Evolutionary conservation across 1,140 invertebrate genomes (phyloP), one percentile per base, ranked within the genome.

Genomic region (Steinernema feltiae): DNA sequence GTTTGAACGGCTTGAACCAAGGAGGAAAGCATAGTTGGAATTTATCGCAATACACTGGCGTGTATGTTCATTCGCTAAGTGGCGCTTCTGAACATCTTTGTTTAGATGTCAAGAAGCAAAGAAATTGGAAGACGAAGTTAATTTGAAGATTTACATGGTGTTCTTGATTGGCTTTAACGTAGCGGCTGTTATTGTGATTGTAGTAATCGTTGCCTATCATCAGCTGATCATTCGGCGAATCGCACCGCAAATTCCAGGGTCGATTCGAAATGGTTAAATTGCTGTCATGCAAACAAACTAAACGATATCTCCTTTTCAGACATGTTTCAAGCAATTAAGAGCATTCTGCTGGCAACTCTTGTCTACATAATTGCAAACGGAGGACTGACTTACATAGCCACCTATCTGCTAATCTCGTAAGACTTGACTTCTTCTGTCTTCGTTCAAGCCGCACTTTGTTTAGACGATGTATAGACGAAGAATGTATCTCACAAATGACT

Each of bases 361-460:
- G 53, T 63, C 24, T 63, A 63, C 53, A 63, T 63, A 7, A 63
- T 63, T 63, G 53, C 53, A 27, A 63, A 63, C 53, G 53, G 53
- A n/a, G 53, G 53, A 27, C 53, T 63, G 2, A 63, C 53, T 27
- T 63, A 63, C 53, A 63, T 63, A 3, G 53, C 53, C 12, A 21
- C 53, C 24, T 63, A 63, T 63, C 24, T 63, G 15, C 24, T 63
- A 3, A 7, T 63, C 3, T 63, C 53, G 53, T 63, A 63, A 27
- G 53, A 41, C 7, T 7, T 41, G 7, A 41, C 35, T 41, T 41
- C 18, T 63, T 63, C 24, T 27, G 15, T 3, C 53, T 18, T 41
- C 35, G 35, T 41, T 41, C 35, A 41, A 41, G 18, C 35, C 53
- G 24, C 53, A n/a, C 12, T 27, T 27, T n/a, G 15, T 3, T 12